Evolutionary conservation across 1,140 invertebrate genomes (phyloP), one percentile per base, ranked within the genome.

Genomic region (Musca domestica): DNA sequence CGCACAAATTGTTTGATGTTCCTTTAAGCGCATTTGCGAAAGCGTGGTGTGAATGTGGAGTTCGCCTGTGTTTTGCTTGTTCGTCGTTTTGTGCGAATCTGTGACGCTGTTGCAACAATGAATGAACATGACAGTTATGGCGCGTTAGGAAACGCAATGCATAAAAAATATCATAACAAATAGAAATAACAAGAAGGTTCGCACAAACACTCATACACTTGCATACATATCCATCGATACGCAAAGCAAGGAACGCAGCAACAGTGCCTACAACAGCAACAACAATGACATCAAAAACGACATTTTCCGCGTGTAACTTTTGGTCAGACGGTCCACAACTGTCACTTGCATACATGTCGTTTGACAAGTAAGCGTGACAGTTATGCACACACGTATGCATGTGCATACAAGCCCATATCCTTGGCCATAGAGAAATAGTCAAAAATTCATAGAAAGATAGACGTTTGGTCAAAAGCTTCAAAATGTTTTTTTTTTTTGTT

Each of bases 371-470:
- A 49, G 27, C 64, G 25, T 66, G 64, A 66, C 64, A 66, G 64
- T 66, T 66, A 66, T 66, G 64, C 64, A 66, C 71, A 70, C 58
- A 67, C 58, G 58, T 46, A 66, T 46, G 58, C 47, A 68, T 34
- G 10, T n/a, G 5, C 14, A 52, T n/a, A 25, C 48, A 64, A n/a
- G 48, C 47, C 61, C 46, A 47, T 34, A 61, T 67, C 66, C 46
- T 67, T 64, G 71, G 27, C 56, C 64, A 14, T 20, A 64, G 19
- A 65, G 30, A 66, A 69, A 69, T 54, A 71, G 69, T 69, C 67
- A 74, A 70, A 70, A 72, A 75, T 73, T 76, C 76, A 77, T 77
- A 75, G 76, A 77, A 74, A 77, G 77, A 56, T 56, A 27, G 22
- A 56, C 22, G 52, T 56, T 20, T 23, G 20, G 27, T 51, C 34